Evolutionary conservation across 2,797 vertebrate genomes (phyloP).

Genomic region (Anomalospiza imberbis): DNA sequence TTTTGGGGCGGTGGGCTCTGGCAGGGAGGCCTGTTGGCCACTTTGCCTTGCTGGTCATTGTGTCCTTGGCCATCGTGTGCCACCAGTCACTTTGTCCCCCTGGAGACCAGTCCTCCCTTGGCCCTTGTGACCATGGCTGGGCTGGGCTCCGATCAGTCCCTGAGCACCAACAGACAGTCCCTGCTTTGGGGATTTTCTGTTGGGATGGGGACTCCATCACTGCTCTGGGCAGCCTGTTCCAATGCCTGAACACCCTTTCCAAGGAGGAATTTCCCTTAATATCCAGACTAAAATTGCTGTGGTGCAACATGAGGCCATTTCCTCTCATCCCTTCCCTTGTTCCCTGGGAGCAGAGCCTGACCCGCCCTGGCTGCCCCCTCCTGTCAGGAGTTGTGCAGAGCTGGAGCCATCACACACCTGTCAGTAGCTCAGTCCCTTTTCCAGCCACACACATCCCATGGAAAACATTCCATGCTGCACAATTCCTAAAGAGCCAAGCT

Average conservation of each 20-base stretch:
- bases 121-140: rapidly evolving
- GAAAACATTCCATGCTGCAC: no score
- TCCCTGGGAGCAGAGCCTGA: neutral
- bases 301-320: neutral
- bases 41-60: neutral
- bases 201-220: neutral
- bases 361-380: neutral
- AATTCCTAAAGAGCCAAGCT: no score
- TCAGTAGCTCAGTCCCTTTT: no score
- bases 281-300: no score
- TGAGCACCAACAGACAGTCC: neutral
- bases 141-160: neutral
- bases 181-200: neutral
- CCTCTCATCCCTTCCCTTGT: neutral
- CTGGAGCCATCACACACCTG: neutral
- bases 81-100: rapidly evolving
- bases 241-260: neutral
- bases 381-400: neutral
- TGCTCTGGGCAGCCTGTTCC: neutral
- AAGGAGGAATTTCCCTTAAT: neutral
- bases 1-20: neutral
- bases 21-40: neutral
- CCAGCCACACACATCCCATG: no score
- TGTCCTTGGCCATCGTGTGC: neutral
- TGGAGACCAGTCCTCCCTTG: neutral